These are phyloP conservation scores for Pangasius krempfi DNA, from an alignment of 2,797 vertebrate species.

Conservation along the genomic window DNA sequence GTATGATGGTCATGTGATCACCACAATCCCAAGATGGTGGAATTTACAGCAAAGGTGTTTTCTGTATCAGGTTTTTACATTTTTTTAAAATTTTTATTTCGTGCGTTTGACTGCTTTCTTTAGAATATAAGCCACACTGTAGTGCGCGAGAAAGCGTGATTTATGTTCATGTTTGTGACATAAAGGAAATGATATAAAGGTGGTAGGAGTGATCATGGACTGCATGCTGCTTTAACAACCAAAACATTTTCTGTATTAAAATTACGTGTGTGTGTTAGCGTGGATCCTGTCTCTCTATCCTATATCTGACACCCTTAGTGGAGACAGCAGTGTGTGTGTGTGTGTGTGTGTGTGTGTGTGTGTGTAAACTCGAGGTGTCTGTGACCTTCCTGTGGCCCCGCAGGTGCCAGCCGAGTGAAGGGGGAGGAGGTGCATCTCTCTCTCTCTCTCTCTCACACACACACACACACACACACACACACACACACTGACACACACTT, in stretches of 20 bases:
- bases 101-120: neutral
- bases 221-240: neutral
- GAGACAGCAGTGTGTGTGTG: constrained; percentile 24
- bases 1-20: constrained; percentile 8
- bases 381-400: neutral
- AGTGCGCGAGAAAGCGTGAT: neutral
- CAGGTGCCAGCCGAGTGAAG: neutral
- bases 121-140: neutral
- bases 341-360: constrained; percentile 37
- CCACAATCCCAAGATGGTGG: neutral
- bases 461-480: constrained; percentile 38
- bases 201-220: neutral
- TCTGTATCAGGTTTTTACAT: neutral
- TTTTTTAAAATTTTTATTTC: too few species aligned
- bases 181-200: neutral
- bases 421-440: neutral
- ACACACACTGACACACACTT: constrained; percentile 27
- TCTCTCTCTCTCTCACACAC: constrained; percentile 18
- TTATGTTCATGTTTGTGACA: neutral
- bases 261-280: neutral
- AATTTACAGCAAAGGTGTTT: neutral
- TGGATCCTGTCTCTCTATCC: neutral
- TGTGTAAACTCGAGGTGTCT: neutral
- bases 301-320: constrained; percentile 36
- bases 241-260: neutral